Evolutionary conservation across 2,888 invertebrate species (phyloP).

Genomic region (Drosophila parthenogenetica): DNA sequence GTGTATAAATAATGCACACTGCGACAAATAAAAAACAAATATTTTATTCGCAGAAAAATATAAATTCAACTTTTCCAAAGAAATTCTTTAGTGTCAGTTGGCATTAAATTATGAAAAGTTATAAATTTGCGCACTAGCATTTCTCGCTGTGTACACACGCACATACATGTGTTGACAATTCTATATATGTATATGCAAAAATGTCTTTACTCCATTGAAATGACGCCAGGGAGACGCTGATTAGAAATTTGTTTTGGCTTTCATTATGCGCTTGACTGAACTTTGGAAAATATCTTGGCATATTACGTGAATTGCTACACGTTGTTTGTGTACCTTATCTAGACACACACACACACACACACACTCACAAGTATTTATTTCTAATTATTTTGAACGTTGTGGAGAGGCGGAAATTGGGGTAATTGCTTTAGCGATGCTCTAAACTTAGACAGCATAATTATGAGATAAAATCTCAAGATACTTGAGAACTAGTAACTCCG

Average conservation of each 20-base stretch:
- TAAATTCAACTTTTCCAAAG: neutral
- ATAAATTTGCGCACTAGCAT: too few species aligned
- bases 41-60: neutral
- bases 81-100: neutral
- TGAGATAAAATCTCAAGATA: neutral
- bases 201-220: constrained; percentile 29
- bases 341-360: constrained; percentile 19
- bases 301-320: constrained; percentile 41
- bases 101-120: neutral
- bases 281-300: constrained; percentile 44
- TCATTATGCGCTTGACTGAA: constrained; percentile 61
- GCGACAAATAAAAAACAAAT: constrained; percentile 5
- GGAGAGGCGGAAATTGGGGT: constrained; percentile 36
- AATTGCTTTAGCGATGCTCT: constrained; percentile 31
- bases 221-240: constrained; percentile 47
- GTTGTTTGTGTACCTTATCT: constrained; percentile 45
- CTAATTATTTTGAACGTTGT: constrained; percentile 27
- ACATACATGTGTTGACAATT: neutral
- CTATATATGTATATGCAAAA: constrained; percentile 18
- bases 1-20: constrained; percentile 37
- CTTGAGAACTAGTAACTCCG: neutral
- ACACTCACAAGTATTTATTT: constrained; percentile 14
- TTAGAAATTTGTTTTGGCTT: constrained; percentile 65
- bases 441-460: constrained; percentile 24
- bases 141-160: constrained; percentile 18